Conservation (phyloP, 2,797 vertebrate species). For the Arnoldichthys spilopterus region DNA sequence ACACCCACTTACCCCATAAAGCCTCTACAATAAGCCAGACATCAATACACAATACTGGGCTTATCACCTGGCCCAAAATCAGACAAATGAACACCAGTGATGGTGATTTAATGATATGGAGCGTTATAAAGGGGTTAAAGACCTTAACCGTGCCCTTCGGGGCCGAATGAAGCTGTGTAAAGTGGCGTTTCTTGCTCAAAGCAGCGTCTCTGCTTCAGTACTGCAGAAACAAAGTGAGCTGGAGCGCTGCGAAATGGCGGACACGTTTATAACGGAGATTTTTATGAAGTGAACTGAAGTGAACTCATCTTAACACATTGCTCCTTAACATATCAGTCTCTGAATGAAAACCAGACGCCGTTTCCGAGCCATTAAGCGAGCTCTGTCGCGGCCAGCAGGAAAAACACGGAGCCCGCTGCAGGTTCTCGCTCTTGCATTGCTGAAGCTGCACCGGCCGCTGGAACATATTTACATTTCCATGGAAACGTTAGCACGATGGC, state of each 20-base stretch:
- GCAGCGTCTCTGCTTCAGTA: constrained; percentile 9
- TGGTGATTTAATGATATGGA: neutral
- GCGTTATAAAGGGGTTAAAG: neutral
- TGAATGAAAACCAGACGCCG: neutral
- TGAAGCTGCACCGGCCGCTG: neutral
- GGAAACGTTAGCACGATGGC: constrained; percentile 14
- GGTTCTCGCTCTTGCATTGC: too few relatives aligned
- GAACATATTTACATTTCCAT: constrained; percentile 6
- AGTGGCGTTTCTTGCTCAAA: neutral
- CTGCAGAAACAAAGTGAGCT: constrained; percentile 2
- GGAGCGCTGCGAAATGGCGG: constrained; percentile 51
- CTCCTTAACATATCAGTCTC: neutral
- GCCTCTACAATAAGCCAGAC: neutral
- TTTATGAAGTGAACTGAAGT: constrained; percentile 39
- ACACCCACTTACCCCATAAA: neutral
- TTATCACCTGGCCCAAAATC: neutral
- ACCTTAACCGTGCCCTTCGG: neutral
- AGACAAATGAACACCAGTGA: neutral
- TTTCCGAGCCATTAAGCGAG: neutral
- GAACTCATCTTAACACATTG: neutral
- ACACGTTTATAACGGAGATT: neutral
- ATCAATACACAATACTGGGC: neutral
- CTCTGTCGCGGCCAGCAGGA: neutral
- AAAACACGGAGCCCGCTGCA: too few relatives aligned
- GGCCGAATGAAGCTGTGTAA: neutral